Conservation (phyloP, 2,113 vertebrate genomes). For the Heterotilapia buettikoferi region DNA sequence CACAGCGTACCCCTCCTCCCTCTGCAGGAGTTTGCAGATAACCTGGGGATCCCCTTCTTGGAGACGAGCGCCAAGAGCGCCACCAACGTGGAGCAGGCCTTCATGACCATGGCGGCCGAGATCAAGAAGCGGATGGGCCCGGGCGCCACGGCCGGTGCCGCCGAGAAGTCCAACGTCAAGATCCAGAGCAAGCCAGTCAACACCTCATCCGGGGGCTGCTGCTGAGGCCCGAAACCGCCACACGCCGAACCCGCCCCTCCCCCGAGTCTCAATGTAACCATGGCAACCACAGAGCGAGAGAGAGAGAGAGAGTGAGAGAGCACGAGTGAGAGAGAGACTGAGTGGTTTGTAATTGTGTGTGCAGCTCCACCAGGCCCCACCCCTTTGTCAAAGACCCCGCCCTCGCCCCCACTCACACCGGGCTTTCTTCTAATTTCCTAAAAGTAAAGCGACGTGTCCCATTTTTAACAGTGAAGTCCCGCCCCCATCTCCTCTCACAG, state of each 20-base stretch:
- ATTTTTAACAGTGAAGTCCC: neutral
- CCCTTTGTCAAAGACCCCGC: conserved; percentile 56
- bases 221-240: conserved; percentile 45
- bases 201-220: conserved; percentile 93
- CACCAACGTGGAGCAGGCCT: conserved; percentile 98
- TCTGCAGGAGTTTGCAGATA: conserved; percentile 91
- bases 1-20: neutral
- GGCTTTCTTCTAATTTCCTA: neutral
- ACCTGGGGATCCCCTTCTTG: conserved; percentile 93
- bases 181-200: conserved; percentile 99
- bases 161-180: conserved; percentile 95
- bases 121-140: conserved; percentile 98
- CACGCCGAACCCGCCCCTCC: neutral
- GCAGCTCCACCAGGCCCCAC: conserved; percentile 74
- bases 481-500: neutral
- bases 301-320: conserved; percentile 22
- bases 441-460: neutral
- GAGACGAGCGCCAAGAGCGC: conserved; percentile 98
- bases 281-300: conserved; percentile 18
- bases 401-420: neutral
- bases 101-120: conserved; percentile 99
- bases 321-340: conserved; percentile 1
- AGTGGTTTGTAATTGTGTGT: conserved; percentile 84
- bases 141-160: conserved; percentile 84
- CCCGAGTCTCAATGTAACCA: conserved; percentile 28